Evolutionary conservation across 2,888 invertebrate genomes (phyloP).

Genomic region (Apocheima hispidaria): DNA sequence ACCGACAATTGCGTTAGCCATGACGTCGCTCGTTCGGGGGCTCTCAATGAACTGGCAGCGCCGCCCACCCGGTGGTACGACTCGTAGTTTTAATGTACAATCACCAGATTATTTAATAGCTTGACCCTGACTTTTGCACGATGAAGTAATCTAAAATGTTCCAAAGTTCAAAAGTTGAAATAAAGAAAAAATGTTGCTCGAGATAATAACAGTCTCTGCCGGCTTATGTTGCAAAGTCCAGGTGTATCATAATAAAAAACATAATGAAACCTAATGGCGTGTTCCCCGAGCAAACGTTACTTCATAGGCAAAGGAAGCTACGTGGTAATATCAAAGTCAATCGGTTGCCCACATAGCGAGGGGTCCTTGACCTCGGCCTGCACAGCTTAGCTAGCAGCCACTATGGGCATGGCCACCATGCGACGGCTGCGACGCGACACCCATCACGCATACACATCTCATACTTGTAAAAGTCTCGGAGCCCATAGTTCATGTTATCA

Average conservation of each 20-base stretch:
- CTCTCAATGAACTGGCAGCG: background rate
- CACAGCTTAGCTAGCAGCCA: background rate
- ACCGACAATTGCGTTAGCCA: background rate
- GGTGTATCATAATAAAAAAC: too few relatives aligned
- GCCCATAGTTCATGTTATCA: background rate
- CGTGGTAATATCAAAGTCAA: background rate
- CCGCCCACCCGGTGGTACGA: background rate
- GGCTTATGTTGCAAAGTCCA: background rate
- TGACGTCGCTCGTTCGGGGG: background rate
- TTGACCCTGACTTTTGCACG: conserved; percentile 11
- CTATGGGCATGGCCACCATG: background rate
- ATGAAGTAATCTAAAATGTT: background rate
- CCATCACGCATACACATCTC: background rate
- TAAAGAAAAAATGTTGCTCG: background rate
- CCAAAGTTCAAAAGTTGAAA: background rate
- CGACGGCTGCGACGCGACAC: background rate
- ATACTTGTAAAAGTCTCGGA: background rate
- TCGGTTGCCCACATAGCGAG: background rate
- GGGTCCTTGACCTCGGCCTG: conserved; percentile 2
- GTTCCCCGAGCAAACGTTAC: background rate
- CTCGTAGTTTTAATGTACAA: background rate
- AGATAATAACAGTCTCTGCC: background rate
- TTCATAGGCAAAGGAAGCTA: background rate
- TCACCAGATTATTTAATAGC: conserved; percentile 8
- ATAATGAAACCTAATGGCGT: background rate